phyloP scores from a whole-genome alignment of 2,113 vertebrate species.

The Chionomys nivalis region DNA sequence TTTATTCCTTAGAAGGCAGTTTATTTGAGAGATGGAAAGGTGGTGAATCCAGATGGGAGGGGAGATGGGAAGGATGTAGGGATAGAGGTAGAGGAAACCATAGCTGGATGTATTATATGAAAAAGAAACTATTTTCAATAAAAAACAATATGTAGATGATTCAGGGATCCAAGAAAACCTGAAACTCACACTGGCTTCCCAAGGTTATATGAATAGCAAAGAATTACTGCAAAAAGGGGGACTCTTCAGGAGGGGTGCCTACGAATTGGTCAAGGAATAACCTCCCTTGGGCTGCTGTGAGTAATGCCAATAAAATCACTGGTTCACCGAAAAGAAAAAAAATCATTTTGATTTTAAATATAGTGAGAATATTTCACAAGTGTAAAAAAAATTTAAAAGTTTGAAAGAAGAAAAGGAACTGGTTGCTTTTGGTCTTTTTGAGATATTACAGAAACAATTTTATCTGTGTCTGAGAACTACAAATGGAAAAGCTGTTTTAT shows the following conservation, averaged over 20 bases:
- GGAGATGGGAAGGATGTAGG: neutral
- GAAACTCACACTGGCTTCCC: neutral
- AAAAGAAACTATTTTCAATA: neutral
- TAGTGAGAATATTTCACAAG: neutral
- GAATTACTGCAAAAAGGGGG: neutral
- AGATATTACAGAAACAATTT: slow-evolving; percentile 47
- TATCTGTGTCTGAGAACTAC: slow-evolving; percentile 28
- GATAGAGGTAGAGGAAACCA: neutral
- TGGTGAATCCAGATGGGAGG: neutral
- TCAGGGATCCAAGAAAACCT: neutral
- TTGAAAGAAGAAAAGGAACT: slow-evolving; percentile 16
- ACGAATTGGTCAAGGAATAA: neutral
- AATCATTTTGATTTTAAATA: neutral
- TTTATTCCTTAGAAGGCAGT: neutral
- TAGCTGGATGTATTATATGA: neutral
- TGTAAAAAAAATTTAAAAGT: neutral
- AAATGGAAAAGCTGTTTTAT: slow-evolving; percentile 47
- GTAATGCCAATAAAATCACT: neutral
- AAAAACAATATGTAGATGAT: neutral
- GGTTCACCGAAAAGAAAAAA: neutral
- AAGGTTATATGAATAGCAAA: neutral
- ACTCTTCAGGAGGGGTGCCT: neutral
- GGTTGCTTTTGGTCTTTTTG: neutral
- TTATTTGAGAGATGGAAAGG: neutral
- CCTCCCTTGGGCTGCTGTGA: too few species aligned